Percentiles rank a stretch among this genome's conserved stretches.
These are phyloP conservation scores for Megaptera novaeangliae DNA, from an alignment of 2,113 vertebrate species.

Conservation along the genomic window DNA sequence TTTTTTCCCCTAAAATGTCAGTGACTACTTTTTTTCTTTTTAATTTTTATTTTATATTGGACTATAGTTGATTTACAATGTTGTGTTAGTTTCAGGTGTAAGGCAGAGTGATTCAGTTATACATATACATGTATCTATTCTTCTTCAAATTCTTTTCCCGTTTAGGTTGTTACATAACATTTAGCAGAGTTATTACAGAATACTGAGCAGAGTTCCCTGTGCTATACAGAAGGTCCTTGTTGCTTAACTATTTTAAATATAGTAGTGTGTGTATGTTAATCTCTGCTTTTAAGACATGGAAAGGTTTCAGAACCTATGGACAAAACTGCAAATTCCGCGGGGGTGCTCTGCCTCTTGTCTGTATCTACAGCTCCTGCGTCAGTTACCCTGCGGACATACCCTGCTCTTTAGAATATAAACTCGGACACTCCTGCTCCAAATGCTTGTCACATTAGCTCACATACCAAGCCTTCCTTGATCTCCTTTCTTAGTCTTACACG, in stretches of 20 bases:
- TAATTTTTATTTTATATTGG: not conserved
- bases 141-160: not conserved
- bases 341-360: rapidly evolving
- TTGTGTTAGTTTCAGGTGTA: not conserved
- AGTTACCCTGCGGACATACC: rapidly evolving
- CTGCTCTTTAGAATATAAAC: not conserved
- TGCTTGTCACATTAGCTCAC: not conserved
- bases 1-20: not conserved
- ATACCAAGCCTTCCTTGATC: not conserved
- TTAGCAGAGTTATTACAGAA: not conserved
- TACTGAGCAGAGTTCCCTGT: not conserved
- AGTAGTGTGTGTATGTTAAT: not conserved
- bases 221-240: not conserved
- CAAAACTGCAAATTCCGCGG: not conserved
- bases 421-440: not conserved
- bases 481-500: not conserved
- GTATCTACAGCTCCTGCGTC: not conserved
- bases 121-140: not conserved
- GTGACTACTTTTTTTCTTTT: not conserved
- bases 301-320: not conserved
- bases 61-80: not conserved
- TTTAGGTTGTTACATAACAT: not conserved
- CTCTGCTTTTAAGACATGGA: not conserved
- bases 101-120: not conserved
- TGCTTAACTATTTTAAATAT: not conserved